Evolutionary conservation across 2,888 invertebrate species (phyloP).

Genomic region (Drosophila basisetae): DNA sequence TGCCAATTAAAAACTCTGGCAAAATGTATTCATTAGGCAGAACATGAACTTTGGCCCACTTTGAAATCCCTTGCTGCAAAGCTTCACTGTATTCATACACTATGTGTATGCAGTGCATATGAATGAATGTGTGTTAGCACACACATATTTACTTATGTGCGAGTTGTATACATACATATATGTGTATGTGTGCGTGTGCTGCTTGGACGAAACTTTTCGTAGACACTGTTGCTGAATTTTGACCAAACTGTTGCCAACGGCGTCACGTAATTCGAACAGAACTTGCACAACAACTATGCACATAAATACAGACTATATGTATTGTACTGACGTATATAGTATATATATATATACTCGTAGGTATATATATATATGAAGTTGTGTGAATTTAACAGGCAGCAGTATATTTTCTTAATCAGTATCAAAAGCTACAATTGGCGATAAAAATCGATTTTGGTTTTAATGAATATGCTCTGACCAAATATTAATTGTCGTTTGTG

Average conservation of each 20-base stretch:
- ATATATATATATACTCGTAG: too few species aligned
- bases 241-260: constrained; percentile 54
- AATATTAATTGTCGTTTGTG: background rate
- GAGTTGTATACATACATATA: background rate
- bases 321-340: too few species aligned
- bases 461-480: too few species aligned
- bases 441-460: too few species aligned
- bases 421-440: background rate
- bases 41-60: constrained; percentile 49
- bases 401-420: background rate
- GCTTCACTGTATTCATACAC: background rate
- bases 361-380: background rate
- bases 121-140: background rate
- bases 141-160: constrained; percentile 3
- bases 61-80: constrained; percentile 27
- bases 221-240: constrained; percentile 45
- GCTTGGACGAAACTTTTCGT: constrained; percentile 47
- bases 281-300: constrained; percentile 18
- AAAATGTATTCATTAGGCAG: constrained; percentile 45
- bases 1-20: constrained; percentile 7
- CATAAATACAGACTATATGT: background rate
- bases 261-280: constrained; percentile 61
- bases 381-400: background rate
- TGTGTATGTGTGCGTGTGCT: background rate
- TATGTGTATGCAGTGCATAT: background rate